Conservation (phyloP, 1,140 invertebrate genomes). For the Trinorchestia longiramus region DNA sequence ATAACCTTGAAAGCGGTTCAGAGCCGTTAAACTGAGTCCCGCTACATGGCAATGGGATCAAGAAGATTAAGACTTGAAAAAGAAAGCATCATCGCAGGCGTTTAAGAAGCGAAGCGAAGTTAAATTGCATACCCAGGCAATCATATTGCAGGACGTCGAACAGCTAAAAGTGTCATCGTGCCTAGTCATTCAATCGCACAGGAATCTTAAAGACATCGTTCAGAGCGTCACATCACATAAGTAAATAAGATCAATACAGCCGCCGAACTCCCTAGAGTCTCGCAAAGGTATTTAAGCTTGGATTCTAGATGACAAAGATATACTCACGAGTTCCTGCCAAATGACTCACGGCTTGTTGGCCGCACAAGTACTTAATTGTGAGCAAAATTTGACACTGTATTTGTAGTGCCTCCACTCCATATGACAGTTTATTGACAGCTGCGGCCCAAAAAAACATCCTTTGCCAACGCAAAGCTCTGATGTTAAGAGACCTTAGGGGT, state of each 20-base stretch:
- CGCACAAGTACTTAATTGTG: conserved; percentile 28
- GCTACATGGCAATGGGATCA: neutral
- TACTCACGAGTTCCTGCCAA: neutral
- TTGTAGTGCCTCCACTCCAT: neutral
- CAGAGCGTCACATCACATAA: neutral
- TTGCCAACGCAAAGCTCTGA: neutral
- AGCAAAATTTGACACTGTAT: neutral
- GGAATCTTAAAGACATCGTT: neutral
- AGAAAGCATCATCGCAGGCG: neutral
- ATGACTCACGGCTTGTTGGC: conserved; percentile 2
- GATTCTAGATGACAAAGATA: neutral
- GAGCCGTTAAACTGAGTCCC: neutral
- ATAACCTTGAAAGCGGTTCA: neutral
- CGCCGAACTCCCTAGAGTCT: neutral
- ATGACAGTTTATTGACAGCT: conserved; percentile 7
- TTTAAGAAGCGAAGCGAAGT: neutral
- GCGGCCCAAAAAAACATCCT: neutral
- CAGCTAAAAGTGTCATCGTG: neutral
- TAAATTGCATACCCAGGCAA: neutral
- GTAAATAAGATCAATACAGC: neutral
- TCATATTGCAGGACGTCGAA: neutral
- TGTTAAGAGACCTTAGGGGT: neutral
- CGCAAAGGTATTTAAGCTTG: neutral
- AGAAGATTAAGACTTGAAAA: neutral
- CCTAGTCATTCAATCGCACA: neutral